phyloP scores from a whole-genome alignment of 1,140 invertebrate genomes.

The Hetaerina americana region DNA sequence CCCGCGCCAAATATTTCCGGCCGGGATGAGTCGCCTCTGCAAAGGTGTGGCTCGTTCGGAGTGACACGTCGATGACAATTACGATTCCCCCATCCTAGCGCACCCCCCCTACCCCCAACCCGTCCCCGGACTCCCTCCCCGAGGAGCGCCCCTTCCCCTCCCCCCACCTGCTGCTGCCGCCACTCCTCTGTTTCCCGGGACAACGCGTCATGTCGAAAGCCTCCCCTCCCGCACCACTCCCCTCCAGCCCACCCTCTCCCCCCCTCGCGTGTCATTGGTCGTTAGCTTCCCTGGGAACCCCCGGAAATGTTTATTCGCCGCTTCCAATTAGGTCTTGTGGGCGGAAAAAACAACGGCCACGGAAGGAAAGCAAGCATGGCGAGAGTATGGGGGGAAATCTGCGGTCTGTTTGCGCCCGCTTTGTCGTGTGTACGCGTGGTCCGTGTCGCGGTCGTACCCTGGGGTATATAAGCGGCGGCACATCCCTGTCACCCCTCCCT shows the following conservation, averaged over 20 bases:
- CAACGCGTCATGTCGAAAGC: background rate
- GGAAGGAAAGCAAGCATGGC: background rate
- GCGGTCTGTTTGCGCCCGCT: background rate
- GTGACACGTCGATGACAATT: too few relatives aligned
- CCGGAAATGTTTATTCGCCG: background rate
- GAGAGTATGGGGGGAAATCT: too few relatives aligned
- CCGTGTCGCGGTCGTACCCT: background rate
- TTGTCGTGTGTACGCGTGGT: too few relatives aligned
- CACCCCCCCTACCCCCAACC: too few relatives aligned
- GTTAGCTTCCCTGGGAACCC: background rate
- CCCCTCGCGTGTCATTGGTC: background rate
- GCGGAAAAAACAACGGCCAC: background rate
- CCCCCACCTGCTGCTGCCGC: too few relatives aligned
- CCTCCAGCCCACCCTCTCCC: background rate
- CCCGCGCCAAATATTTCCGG: too few relatives aligned
- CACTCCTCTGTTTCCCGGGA: background rate
- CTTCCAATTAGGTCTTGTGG: background rate
- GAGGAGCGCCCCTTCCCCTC: too few relatives aligned
- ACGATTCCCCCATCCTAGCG: too few relatives aligned
- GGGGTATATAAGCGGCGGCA: background rate
- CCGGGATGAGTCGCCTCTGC: too few relatives aligned
- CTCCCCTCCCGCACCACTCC: background rate
- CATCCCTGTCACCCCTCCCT: too few relatives aligned
- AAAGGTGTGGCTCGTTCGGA: too few relatives aligned
- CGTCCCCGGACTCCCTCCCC: too few relatives aligned